phyloP scores from a whole-genome alignment of 2,888 invertebrate species.

The Polydrusus cervinus region DNA sequence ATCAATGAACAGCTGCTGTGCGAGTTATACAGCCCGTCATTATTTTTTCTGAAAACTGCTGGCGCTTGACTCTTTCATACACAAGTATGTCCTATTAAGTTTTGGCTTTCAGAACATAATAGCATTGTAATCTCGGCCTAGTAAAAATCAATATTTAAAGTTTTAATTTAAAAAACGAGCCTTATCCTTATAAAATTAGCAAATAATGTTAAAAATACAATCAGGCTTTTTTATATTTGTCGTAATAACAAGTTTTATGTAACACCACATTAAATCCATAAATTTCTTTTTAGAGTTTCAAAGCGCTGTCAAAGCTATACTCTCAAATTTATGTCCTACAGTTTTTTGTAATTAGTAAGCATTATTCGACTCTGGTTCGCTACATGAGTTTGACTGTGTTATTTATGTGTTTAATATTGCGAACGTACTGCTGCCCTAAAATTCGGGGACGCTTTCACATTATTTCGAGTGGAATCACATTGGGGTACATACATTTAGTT shows the following conservation, averaged over 20 bases:
- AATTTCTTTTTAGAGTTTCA: constrained; percentile 11
- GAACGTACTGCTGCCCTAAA: constrained; percentile 39
- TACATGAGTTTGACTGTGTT: constrained; percentile 38
- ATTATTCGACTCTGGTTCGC: constrained; percentile 50
- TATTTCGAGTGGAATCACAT: constrained; percentile 40
- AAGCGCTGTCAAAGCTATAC: constrained; percentile 45
- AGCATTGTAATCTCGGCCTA: no score
- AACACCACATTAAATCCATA: neutral
- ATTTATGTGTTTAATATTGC: constrained; percentile 51
- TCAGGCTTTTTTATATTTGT: no score
- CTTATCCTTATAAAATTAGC: no score
- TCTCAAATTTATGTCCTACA: constrained; percentile 60
- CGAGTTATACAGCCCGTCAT: no score
- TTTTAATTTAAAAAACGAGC: no score
- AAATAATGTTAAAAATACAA: no score
- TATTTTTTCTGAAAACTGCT: no score
- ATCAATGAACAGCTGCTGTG: no score
- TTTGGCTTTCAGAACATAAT: no score
- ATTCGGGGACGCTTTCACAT: constrained; percentile 37
- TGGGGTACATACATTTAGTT: constrained; percentile 28
- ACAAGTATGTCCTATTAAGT: no score
- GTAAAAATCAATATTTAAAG: no score
- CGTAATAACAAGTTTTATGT: neutral
- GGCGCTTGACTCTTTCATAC: no score
- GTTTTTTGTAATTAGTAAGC: constrained; percentile 60